Base-by-base conservation (phyloP, 2,888 invertebrate species). In the Tetramorium bicarinatum region DNA sequence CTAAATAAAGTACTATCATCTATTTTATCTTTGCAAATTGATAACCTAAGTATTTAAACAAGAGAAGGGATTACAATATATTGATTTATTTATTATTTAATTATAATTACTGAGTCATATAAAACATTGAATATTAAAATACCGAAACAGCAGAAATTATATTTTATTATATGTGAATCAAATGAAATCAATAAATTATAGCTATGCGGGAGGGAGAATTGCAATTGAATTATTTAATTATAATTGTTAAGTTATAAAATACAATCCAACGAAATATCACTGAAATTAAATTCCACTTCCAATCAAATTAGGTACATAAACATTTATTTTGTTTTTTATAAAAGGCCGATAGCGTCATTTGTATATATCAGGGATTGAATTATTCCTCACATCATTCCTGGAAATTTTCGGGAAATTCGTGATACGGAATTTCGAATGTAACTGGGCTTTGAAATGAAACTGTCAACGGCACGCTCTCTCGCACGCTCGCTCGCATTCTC, bases 391-490 rank as follows among this genome's bases (percentile, higher is more conserved):
- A n/a, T n/a, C n/a, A n/a, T n/a, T n/a, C 64, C 34, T 25, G 66
- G 21, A 75, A 75, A 47, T 18, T 47, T 59, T 76, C 34, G 18
- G 15, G 13, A 62, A 52, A 54, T 47, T 34, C 66, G 72, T 47
- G 41, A 61, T 52, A n/a, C 41, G 29, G 44, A 84, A 81, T 88
- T 56, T 56, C 62, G 44, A 71, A 82, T 13, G 61, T 54, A 54
- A 21, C 52, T 44, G 56, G 61, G 59, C 83, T 87, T 88, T 81
- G 80, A 85, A 91, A 91, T 89, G 85, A 89, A 67, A 84, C 91
- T 91, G 91, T 91, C 91, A 90, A 52, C 18, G 56, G 56, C 91
- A 91, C 85, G n/a, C 82, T 89, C 87, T 89, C 86, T 75, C 69
- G 66, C 72, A 41, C 66, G 74, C 81, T 61, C 75, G 82, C 44